Conservation (phyloP, 2,888 invertebrate genomes). For the Alentia gelatinosa region DNA sequence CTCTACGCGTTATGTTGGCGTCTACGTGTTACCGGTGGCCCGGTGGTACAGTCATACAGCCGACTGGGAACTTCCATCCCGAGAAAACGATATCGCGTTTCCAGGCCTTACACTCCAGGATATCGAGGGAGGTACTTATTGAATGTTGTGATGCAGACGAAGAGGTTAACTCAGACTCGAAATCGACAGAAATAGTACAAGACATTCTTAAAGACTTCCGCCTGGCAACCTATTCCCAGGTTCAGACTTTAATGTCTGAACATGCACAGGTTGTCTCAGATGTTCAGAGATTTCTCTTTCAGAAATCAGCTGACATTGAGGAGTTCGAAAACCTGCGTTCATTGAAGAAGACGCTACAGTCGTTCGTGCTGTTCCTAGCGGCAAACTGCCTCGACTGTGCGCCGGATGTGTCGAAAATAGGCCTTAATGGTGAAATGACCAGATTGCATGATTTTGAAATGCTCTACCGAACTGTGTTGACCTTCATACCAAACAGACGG, state of each 20-base stretch:
- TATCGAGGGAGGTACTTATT: conserved; percentile 3
- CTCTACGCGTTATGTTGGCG: background rate
- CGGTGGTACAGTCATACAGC: background rate
- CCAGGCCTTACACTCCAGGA: background rate
- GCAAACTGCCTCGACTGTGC: background rate
- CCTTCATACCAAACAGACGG: background rate
- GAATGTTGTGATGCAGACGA: background rate
- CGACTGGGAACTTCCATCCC: background rate
- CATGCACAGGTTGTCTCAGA: background rate
- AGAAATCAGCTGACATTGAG: background rate
- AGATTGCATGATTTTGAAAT: background rate
- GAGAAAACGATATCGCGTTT: background rate
- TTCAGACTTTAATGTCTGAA: background rate
- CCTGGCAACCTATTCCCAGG: background rate
- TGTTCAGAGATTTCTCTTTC: background rate
- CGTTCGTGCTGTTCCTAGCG: conserved; percentile 1
- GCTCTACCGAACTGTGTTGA: background rate
- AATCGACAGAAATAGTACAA: background rate
- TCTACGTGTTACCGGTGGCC: background rate
- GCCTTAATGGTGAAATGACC: background rate
- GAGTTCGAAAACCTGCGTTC: background rate
- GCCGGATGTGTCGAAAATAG: background rate
- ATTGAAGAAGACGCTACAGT: background rate
- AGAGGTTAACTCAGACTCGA: background rate
- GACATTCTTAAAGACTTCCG: background rate